Conservation (phyloP, 2,113 vertebrate species). For the Alosa alosa region DNA sequence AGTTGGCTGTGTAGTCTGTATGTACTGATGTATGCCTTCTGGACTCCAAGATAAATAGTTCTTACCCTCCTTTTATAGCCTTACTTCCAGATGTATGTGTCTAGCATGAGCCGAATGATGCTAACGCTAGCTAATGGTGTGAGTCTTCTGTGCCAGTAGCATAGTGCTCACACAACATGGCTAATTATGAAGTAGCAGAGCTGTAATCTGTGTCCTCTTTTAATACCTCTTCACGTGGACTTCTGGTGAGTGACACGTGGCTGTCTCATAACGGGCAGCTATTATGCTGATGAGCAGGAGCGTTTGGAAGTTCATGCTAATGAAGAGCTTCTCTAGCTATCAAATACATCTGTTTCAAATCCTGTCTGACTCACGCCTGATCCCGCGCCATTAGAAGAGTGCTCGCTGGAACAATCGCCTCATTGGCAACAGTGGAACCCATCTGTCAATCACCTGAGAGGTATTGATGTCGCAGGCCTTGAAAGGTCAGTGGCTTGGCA, state of each 20-base stretch:
- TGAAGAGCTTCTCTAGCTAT: not conserved
- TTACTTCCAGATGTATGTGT: not conserved
- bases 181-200: not conserved
- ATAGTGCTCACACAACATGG: not conserved
- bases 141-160: not conserved
- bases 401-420: not conserved
- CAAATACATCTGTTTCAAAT: not conserved
- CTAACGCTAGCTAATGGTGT: not conserved
- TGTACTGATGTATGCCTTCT: not conserved
- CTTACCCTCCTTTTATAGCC: not conserved
- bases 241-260: not conserved
- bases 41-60: not conserved
- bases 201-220: not conserved
- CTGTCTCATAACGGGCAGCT: not conserved
- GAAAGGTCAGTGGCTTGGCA: conserved; percentile 1
- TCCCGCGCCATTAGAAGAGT: not conserved
- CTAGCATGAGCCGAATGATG: conserved; percentile 1
- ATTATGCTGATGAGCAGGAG: not conserved
- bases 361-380: not conserved
- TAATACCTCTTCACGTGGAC: not conserved
- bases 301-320: not conserved
- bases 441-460: conserved; percentile 16
- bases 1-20: not conserved
- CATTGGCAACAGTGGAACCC: not conserved
- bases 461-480: conserved; percentile 8